Evolutionary conservation across 2,113 vertebrate species (phyloP).

Genomic region (Ciconia maguari): DNA sequence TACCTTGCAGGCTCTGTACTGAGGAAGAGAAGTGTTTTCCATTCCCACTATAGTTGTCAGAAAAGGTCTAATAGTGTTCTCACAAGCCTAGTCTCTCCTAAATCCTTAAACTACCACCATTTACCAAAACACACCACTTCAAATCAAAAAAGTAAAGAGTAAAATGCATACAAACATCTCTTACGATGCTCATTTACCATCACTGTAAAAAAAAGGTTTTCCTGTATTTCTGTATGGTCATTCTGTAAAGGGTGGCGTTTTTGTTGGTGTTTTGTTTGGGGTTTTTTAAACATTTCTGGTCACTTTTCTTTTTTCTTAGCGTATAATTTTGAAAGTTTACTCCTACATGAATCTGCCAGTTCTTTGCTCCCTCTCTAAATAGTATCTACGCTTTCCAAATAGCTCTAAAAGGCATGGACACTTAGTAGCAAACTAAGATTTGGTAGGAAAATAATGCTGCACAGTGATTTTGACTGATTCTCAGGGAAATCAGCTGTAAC

Average conservation of each 20-base stretch:
- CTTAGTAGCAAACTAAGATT: background rate
- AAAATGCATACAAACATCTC: background rate
- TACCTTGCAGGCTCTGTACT: background rate
- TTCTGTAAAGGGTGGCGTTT: background rate
- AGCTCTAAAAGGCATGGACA: background rate
- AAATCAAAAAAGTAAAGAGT: background rate
- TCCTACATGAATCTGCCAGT: background rate
- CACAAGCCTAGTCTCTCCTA: background rate
- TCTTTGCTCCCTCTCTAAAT: background rate
- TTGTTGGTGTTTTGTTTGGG: background rate
- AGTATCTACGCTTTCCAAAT: background rate
- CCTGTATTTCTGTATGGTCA: background rate
- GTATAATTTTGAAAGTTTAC: background rate
- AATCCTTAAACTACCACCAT: background rate
- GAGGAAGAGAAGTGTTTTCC: background rate
- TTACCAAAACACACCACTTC: background rate
- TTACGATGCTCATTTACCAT: background rate
- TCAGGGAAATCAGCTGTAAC: background rate
- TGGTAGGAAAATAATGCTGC: background rate
- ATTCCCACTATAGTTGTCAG: rapidly evolving
- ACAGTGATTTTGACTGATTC: background rate
- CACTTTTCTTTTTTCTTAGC: background rate
- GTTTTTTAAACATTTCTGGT: background rate
- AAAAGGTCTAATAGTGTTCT: background rate
- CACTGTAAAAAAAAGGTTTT: rapidly evolving